These are phyloP conservation scores for Rhombomys opimus DNA, from an alignment of 2,113 vertebrate species.

Conservation along the genomic window DNA sequence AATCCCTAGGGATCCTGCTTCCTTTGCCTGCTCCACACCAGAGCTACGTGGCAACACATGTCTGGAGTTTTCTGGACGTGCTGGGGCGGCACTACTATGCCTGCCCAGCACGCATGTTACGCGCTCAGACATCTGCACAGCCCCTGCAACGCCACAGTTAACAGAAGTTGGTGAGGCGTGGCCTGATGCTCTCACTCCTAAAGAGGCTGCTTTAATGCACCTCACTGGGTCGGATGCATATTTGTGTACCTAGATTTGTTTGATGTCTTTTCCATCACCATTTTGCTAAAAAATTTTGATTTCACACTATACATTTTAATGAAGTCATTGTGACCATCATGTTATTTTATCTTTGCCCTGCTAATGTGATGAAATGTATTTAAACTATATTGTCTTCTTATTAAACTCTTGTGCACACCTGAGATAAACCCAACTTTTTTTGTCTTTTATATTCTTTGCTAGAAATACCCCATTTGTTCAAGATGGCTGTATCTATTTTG, in stretches of 20 bases:
- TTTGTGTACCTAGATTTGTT: not conserved
- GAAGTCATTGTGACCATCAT: not conserved
- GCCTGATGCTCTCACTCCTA: not conserved
- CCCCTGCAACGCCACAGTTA: not conserved
- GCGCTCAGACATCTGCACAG: too few species aligned
- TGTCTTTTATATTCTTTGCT: not conserved
- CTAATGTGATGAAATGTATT: slow-evolving; percentile 18
- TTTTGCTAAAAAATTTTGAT: slow-evolving; percentile 1
- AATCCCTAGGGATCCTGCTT: not conserved
- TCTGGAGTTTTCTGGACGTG: not conserved
- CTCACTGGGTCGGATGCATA: not conserved
- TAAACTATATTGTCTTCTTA: not conserved
- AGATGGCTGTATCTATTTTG: not conserved
- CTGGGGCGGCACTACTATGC: too few species aligned
- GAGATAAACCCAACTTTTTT: not conserved
- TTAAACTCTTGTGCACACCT: not conserved
- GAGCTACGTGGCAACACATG: not conserved
- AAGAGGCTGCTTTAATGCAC: not conserved
- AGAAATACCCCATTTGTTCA: not conserved
- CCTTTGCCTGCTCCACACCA: not conserved
- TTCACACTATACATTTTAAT: not conserved
- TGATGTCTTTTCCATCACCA: not conserved
- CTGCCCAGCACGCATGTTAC: not conserved
- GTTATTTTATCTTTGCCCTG: slow-evolving; percentile 9
- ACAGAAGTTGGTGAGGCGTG: not conserved